Base-by-base conservation (phyloP, 2,888 invertebrate genomes). In the Lycocerus yunnanus region DNA sequence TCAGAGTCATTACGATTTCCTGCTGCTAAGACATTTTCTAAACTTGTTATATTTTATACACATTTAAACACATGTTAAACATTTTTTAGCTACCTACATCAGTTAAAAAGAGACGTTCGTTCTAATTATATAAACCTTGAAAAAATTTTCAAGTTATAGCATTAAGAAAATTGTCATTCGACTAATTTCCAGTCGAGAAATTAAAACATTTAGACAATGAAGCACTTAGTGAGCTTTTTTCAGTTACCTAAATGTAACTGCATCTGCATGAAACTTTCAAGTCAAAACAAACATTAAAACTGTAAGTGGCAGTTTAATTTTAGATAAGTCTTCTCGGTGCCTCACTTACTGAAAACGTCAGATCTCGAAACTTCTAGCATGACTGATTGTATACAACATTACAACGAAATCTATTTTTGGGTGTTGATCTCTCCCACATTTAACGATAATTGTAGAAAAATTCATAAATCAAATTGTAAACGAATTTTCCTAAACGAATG, bases 31-130 rank as follows among this genome's bases (percentile, higher is more conserved):
- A 63, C 71, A 59, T 66, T 71, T 71, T 66, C 71, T 66, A 66
- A 71, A 71, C 43, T 65, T 71, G 71, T 71, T 65, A 66, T 71
- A 71, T 66, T 71, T 71, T 66, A 18, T 71, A 71, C 24, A 66
- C 16, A 60, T 63, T 24, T 21, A 58, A 66, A 66, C 71, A 71
- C 66, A 66, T 71, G 71, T 71, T 66, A 16, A 59, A 24, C 66
- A 71, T 66, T 66, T 71, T 71, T 71, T 71, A 14, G 43, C 15
- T 21, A 14, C 15, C 13, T 66, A 24, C 15, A 20, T 15, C 2
- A 15, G 14, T 66, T 15, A 10, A 63, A 63, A 63, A 9, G n/a
- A 63, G 20, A 18, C 11, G 3, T 63, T n/a, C n/a, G n/a, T n/a
- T 63, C 61, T 63, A 63, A 63, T 63, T 16, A 18, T 63, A n/a